Conservation (phyloP, 1,140 invertebrate species). For the Pseudobourletiella spinata region DNA sequence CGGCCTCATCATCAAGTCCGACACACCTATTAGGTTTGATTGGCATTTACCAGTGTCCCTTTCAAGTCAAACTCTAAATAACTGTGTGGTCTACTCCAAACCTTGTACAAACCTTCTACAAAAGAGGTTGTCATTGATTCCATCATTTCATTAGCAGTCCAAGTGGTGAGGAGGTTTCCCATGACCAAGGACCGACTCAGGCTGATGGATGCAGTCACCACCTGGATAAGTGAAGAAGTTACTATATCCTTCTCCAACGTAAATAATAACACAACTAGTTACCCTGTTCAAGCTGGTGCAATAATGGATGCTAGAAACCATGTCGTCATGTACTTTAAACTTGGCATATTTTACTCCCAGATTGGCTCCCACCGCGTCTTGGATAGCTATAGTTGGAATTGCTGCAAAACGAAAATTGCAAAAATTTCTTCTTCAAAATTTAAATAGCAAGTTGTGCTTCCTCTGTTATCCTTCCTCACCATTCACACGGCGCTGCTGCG, state of each 20-base stretch:
- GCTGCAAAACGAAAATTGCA: background rate
- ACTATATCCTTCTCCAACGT: too few relatives aligned
- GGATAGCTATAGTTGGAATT: conserved; percentile 12
- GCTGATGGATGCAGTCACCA: conserved; percentile 6
- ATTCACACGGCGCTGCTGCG: conserved; percentile 10
- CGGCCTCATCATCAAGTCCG: background rate
- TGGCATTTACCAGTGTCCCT: too few relatives aligned
- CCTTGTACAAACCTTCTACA: conserved; percentile 5
- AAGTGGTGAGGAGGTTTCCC: conserved; percentile 1
- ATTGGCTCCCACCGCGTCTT: conserved; percentile 4
- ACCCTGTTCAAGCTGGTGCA: conserved; percentile 7
- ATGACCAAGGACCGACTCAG: background rate
- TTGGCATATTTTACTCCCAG: conserved; percentile 13
- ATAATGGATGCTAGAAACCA: conserved; percentile 11
- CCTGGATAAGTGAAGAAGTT: background rate
- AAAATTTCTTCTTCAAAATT: background rate
- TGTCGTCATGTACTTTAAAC: conserved; percentile 20
- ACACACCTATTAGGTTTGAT: background rate
- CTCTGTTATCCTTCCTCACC: too few relatives aligned
- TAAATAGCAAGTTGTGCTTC: too few relatives aligned
- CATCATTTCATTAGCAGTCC: conserved; percentile 11
- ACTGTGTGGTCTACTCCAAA: too few relatives aligned
- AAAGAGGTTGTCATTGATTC: conserved; percentile 1
- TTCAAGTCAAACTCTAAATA: too few relatives aligned
- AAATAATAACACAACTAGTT: too few relatives aligned